Evolutionary conservation across 2,113 vertebrate species (phyloP).

Genomic region (Cyphomyrus plagiostoma): DNA sequence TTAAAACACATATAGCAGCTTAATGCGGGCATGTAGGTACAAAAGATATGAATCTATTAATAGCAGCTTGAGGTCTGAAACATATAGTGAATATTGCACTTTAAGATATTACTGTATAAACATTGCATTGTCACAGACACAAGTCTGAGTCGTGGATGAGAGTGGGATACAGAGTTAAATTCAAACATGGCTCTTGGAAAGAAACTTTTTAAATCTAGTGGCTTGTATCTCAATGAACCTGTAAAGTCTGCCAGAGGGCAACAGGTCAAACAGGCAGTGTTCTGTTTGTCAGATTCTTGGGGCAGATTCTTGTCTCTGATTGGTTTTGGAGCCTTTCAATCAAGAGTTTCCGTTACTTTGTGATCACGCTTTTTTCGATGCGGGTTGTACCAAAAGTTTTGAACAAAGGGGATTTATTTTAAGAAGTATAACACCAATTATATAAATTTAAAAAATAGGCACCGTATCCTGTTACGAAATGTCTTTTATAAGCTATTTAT

Average conservation of each 20-base stretch:
- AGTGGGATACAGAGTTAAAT: not conserved
- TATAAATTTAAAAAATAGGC: not conserved
- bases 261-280: not conserved
- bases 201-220: not conserved
- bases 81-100: not conserved
- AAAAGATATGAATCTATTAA: not conserved
- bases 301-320: not conserved
- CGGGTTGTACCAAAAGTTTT: conserved; percentile 58
- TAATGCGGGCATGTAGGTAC: not conserved
- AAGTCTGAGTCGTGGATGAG: not conserved
- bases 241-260: not conserved
- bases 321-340: conserved; percentile 19
- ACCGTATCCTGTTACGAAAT: not conserved
- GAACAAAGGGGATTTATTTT: conserved; percentile 25
- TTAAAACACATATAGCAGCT: not conserved
- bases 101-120: not conserved
- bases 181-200: not conserved
- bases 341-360: conserved; percentile 35
- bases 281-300: not conserved
- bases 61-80: not conserved
- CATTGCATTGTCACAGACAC: not conserved
- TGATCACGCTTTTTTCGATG: conserved; percentile 16
- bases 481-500: not conserved
- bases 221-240: not conserved
- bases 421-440: not conserved